Base-by-base conservation (phyloP, 2,888 invertebrate species). In the Caenorhabditis sinica region DNA sequence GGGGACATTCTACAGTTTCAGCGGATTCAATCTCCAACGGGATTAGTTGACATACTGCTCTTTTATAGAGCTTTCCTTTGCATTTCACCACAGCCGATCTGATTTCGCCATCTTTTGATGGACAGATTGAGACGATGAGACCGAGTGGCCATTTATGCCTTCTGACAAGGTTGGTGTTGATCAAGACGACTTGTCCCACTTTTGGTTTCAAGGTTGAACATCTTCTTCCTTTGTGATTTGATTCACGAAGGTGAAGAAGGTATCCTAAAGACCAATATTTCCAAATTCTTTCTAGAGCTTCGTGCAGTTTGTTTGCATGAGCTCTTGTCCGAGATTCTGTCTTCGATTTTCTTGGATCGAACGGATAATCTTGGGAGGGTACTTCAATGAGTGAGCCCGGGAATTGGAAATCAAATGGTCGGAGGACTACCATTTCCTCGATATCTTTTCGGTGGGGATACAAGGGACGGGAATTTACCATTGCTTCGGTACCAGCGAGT, bases 381-480 rank as follows among this genome's bases (percentile, higher is more conserved):
- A 60, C 1, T 15, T 33, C 60, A 1, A 45, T 3, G 6, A 9
- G 58, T 3, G 43, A 40, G 8, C 17, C 13, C 0, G 61, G 72
- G 1, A 61, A n/a, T 11, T 60, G 30, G 28, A 61, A 65, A 13
- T 75, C 65, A n/a, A 56, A 28, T 1, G 74, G 74, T 9, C 74
- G 28, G 5, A 75, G 28, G 5, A 65, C 56, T 15, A n/a, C 17
- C 6, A 33, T 8, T 8, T 63, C 74, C 3, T 53, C 3, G n/a
- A n/a, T n/a, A 8, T 17, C 13, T 11, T 5, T 43, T 11, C 28
- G n/a, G 13, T 61, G 60, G 3, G 36, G 9, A 8, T 20, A 51
- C 6, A 75, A 15, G 6, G 74, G 74, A 2, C 74, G n/a, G 11
- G 25, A 20, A n/a, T 75, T 75, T 17, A 75, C 20, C 28, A 23